phyloP scores from a whole-genome alignment of 2,797 vertebrate genomes.

The Hemitrygon akajei region DNA sequence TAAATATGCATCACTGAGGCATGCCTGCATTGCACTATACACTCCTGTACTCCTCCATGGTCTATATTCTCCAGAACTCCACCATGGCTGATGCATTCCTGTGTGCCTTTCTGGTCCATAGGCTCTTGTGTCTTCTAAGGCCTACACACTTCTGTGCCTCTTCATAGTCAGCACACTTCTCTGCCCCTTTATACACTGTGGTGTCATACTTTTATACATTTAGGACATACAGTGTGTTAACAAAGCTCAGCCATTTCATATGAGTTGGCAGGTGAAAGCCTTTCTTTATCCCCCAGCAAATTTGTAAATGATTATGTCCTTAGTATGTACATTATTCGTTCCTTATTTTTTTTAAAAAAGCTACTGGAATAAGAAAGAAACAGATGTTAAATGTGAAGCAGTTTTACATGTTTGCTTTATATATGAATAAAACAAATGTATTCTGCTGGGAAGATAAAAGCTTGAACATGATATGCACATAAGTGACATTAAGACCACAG shows the following conservation, averaged over 20 bases:
- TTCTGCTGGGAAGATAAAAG: not conserved
- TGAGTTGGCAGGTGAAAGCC: not conserved
- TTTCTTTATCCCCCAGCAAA: not conserved
- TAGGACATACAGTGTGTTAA: not conserved
- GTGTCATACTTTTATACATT: not conserved
- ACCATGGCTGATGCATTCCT: no score
- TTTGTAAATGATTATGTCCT: not conserved
- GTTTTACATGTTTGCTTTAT: not conserved
- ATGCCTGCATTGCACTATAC: no score
- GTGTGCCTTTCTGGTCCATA: no score
- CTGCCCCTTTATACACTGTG: no score
- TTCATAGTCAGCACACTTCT: no score
- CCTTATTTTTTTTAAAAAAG: constrained; percentile 19
- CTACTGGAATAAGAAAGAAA: not conserved
- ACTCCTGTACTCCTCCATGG: not conserved
- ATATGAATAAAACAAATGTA: no score
- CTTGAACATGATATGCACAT: constrained; percentile 32
- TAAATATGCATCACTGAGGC: no score
- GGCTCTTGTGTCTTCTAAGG: no score
- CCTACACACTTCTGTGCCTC: no score
- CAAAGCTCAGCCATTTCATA: not conserved
- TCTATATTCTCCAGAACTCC: not conserved
- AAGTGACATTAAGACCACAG: constrained; percentile 48
- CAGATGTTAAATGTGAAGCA: not conserved
- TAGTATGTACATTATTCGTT: not conserved